These are phyloP conservation scores for Drosophila oshimai DNA, from an alignment of 1,140 invertebrate species.

Conservation along the genomic window DNA sequence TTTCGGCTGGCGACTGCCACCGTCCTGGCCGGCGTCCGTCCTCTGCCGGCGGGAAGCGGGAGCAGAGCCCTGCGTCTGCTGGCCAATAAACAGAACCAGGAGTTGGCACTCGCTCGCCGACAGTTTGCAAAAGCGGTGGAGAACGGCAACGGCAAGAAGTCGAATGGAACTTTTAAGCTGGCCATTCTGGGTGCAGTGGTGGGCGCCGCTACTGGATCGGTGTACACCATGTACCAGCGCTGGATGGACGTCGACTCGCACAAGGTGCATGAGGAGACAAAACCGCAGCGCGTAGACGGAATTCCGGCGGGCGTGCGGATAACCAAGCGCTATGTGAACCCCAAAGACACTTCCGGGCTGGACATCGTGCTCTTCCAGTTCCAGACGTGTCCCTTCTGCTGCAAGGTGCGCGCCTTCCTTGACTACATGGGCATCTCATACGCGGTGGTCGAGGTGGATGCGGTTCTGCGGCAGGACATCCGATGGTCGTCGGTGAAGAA, in stretches of 20 bases:
- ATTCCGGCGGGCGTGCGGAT: slow-evolving; percentile 83
- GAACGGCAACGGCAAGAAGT: slow-evolving; percentile 20
- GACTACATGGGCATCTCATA: slow-evolving; percentile 98
- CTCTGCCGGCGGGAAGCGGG: neutral
- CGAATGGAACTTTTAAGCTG: slow-evolving; percentile 82
- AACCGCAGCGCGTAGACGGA: slow-evolving; percentile 83
- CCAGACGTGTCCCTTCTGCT: slow-evolving; percentile 99
- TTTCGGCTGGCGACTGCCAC: slow-evolving; percentile 42
- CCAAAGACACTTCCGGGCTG: slow-evolving; percentile 88
- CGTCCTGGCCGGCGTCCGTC: neutral
- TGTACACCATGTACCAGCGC: slow-evolving; percentile 67
- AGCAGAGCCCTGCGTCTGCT: slow-evolving; percentile 14
- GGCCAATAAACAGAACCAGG: neutral
- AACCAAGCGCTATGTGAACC: slow-evolving; percentile 85
- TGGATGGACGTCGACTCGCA: slow-evolving; percentile 61
- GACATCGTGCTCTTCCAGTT: slow-evolving; percentile 97
- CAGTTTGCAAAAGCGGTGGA: slow-evolving; percentile 28
- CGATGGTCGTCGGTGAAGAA: slow-evolving; percentile 98
- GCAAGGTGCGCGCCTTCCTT: slow-evolving; percentile 96
- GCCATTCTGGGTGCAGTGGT: slow-evolving; percentile 84
- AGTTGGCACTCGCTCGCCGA: slow-evolving; percentile 29
- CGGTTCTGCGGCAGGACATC: slow-evolving; percentile 93
- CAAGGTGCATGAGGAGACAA: slow-evolving; percentile 72
- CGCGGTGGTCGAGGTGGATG: slow-evolving; percentile 95
- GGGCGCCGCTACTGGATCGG: slow-evolving; percentile 82